These are phyloP conservation scores for Promerops cafer DNA, from an alignment of 2,113 vertebrate species.

Conservation along the genomic window DNA sequence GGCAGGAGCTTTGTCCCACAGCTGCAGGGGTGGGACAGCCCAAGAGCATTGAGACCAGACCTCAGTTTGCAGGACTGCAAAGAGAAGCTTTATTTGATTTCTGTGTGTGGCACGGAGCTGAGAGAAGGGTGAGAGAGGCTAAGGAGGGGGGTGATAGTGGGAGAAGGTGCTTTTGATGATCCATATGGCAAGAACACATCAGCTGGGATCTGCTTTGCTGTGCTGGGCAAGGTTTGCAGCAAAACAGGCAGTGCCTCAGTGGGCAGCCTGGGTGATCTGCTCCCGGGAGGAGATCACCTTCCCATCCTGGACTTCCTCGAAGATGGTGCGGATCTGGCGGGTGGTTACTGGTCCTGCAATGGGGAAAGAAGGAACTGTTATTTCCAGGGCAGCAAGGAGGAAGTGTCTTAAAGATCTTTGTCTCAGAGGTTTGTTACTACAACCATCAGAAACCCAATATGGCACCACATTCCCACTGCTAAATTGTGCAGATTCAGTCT, in stretches of 20 bases:
- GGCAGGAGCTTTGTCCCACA: neutral
- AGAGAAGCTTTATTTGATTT: slow-evolving; percentile 70
- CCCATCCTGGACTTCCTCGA: slow-evolving; percentile 73
- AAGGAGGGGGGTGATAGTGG: neutral
- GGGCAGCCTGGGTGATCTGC: slow-evolving; percentile 65
- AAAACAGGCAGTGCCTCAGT: neutral
- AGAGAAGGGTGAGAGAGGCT: neutral
- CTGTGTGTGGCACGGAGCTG: neutral
- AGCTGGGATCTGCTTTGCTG: neutral
- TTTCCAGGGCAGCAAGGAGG: neutral
- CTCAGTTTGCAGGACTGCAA: slow-evolving; percentile 9
- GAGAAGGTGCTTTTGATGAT: neutral
- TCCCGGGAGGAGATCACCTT: slow-evolving; percentile 70
- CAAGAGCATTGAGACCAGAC: neutral
- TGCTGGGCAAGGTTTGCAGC: neutral
- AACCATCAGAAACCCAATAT: neutral
- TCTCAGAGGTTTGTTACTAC: neutral
- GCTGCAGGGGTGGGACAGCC: neutral
- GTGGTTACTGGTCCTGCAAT: slow-evolving; percentile 31
- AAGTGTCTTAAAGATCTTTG: neutral
- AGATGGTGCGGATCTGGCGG: slow-evolving; percentile 66
- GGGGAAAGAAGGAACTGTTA: neutral
- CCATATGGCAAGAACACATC: rapidly evolving
- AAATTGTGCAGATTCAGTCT: neutral
- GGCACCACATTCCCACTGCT: neutral